phyloP scores from a whole-genome alignment of 2,888 invertebrate species.

The Clanis bilineata region DNA sequence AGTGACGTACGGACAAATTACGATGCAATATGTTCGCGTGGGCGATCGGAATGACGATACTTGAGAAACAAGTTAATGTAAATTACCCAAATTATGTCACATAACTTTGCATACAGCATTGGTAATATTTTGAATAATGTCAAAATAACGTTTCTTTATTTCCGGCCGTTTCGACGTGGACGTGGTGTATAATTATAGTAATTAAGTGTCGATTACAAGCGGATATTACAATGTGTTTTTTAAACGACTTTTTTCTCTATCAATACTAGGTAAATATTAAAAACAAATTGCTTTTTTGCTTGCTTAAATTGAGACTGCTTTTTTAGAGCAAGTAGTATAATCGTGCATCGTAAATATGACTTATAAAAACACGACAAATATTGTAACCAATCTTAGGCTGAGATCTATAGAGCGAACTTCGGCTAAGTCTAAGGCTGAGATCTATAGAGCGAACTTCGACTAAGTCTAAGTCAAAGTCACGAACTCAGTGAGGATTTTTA shows the following conservation, averaged over 20 bases:
- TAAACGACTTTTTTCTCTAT: not conserved
- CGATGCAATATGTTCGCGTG: constrained; percentile 43
- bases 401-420: too few relatives aligned
- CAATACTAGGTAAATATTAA: too few relatives aligned
- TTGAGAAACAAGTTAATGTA: constrained; percentile 46
- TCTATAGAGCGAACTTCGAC: too few relatives aligned
- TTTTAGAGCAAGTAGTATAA: too few relatives aligned
- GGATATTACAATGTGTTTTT: not conserved
- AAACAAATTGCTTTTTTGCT: too few relatives aligned
- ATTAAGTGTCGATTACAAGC: constrained; percentile 1
- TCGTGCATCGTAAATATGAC: too few relatives aligned
- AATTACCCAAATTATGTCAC: constrained; percentile 32
- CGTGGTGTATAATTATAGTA: not conserved
- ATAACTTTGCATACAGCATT: constrained; percentile 25
- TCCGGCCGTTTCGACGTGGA: constrained; percentile 2
- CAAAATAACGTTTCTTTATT: constrained; percentile 12
- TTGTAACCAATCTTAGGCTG: too few relatives aligned
- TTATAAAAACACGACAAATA: too few relatives aligned
- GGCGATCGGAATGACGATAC: constrained; percentile 51
- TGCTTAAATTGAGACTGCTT: too few relatives aligned
- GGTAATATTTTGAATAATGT: constrained; percentile 18
- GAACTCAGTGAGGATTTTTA: too few relatives aligned
- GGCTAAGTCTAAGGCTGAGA: too few relatives aligned
- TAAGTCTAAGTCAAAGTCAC: too few relatives aligned
- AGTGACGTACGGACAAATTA: constrained; percentile 50